Evolutionary conservation across 2,797 vertebrate genomes (phyloP).

Genomic region (Neosalanx taihuensis): DNA sequence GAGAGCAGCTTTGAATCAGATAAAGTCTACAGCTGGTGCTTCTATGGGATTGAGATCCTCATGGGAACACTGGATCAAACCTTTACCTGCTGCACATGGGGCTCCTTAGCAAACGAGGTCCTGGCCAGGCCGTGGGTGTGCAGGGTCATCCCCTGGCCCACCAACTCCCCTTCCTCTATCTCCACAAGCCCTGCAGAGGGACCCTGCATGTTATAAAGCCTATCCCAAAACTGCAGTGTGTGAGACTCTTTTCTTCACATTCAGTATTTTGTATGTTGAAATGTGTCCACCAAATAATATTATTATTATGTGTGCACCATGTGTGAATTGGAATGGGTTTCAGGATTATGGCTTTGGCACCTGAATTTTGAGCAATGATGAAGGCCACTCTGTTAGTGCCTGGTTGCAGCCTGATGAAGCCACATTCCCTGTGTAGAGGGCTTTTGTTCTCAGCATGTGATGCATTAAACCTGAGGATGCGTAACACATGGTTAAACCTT

Average conservation of each 20-base stretch:
- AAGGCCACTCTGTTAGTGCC: conserved; percentile 92
- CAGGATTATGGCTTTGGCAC: conserved; percentile 57
- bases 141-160: conserved; percentile 83
- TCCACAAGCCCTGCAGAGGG: conserved; percentile 85
- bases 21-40: too few relatives aligned
- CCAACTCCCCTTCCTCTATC: conserved; percentile 92
- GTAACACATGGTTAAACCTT: not conserved
- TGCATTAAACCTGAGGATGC: conserved; percentile 83
- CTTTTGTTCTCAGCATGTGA: conserved; percentile 87
- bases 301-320: not conserved
- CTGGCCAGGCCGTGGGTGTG: conserved; percentile 83
- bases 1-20: too few relatives aligned
- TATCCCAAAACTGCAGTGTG: not conserved
- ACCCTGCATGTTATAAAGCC: not conserved
- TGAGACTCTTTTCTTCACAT: not conserved
- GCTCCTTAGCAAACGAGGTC: conserved; percentile 90
- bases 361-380: conserved; percentile 94
- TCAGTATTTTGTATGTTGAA: too few relatives aligned
- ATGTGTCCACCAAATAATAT: not conserved
- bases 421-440: conserved; percentile 90
- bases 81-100: conserved; percentile 85
- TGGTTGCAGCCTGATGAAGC: conserved; percentile 90
- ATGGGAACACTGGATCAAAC: not conserved
- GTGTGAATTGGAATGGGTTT: not conserved
- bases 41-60: too few relatives aligned